These are phyloP conservation scores for Mongoloraphidia duomilia DNA, from an alignment of 2,888 invertebrate species.

Conservation along the genomic window DNA sequence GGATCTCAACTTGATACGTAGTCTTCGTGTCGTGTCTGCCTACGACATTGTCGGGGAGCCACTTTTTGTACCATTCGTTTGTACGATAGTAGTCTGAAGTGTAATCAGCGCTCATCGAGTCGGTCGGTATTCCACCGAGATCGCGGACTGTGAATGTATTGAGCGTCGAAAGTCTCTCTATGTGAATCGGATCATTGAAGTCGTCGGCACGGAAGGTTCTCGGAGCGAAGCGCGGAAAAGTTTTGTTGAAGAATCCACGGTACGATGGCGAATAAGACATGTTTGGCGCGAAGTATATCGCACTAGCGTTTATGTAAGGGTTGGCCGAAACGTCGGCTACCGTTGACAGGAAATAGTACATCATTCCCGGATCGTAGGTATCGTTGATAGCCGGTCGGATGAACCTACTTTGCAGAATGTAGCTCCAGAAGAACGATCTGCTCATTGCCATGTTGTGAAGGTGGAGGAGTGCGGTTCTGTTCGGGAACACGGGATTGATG, in stretches of 20 bases:
- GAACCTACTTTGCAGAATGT: conserved; percentile 79
- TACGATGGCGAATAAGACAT: conserved; percentile 90
- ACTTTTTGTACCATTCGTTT: conserved; percentile 85
- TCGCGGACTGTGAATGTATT: conserved; percentile 81
- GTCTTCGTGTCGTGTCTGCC: conserved; percentile 80
- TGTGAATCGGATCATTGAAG: conserved; percentile 91
- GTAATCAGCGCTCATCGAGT: conserved; percentile 73
- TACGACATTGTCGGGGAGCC: conserved; percentile 76
- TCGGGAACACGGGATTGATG: conserved; percentile 87
- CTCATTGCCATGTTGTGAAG: conserved; percentile 94
- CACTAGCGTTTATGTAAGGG: conserved; percentile 80
- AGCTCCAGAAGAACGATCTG: conserved; percentile 91
- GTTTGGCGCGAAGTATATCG: conserved; percentile 88
- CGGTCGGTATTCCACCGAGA: conserved; percentile 69
- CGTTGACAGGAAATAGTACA: conserved; percentile 91
- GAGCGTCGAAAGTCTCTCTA: conserved; percentile 86
- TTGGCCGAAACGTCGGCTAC: conserved; percentile 92
- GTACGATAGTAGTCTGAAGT: conserved; percentile 79
- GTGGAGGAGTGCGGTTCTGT: conserved; percentile 83
- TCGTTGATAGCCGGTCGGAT: conserved; percentile 82
- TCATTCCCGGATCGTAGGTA: conserved; percentile 93
- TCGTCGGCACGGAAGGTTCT: conserved; percentile 82
- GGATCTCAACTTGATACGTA: conserved; percentile 84
- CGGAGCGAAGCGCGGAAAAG: conserved; percentile 87
- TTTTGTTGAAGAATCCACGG: conserved; percentile 91